phyloP scores from a whole-genome alignment of 2,888 invertebrate genomes.

The Pollenia angustigena region DNA sequence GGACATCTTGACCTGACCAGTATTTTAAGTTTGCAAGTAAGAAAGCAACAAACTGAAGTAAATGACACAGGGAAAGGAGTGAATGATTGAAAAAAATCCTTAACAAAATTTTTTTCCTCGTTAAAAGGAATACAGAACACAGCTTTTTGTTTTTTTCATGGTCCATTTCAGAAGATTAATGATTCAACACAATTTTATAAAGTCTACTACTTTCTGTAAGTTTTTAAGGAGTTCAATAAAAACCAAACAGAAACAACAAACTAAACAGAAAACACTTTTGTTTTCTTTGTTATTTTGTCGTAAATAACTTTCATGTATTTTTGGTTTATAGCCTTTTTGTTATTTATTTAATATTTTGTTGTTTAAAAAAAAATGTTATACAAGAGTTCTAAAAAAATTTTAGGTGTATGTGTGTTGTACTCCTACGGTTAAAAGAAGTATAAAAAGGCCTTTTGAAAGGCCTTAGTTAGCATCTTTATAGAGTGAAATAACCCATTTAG shows the following conservation, averaged over 20 bases:
- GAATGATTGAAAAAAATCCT: constrained; percentile 64
- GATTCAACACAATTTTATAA: constrained; percentile 62
- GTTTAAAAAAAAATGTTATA: constrained; percentile 14
- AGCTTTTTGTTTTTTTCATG: constrained; percentile 59
- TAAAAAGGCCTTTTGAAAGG: too few relatives aligned
- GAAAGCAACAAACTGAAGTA: constrained; percentile 22
- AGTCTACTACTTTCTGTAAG: constrained; percentile 61
- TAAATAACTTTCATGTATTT: constrained; percentile 35
- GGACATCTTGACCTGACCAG: constrained; percentile 51
- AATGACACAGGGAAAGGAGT: background rate
- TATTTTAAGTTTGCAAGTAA: constrained; percentile 35
- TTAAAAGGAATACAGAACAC: background rate
- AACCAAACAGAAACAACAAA: background rate
- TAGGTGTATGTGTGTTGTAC: too few relatives aligned
- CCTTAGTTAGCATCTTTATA: too few relatives aligned
- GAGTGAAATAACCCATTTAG: too few relatives aligned
- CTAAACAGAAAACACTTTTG: constrained; percentile 7
- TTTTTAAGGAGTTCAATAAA: constrained; percentile 30
- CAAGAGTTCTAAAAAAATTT: background rate
- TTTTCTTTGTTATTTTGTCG: constrained; percentile 17
- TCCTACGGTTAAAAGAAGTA: too few relatives aligned
- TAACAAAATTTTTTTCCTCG: constrained; percentile 13
- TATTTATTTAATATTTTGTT: constrained; percentile 14
- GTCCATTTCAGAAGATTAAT: constrained; percentile 73
- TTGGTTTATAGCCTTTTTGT: constrained; percentile 26